phyloP scores from a whole-genome alignment of 2,797 vertebrate species.

The Artibeus jamaicensis region DNA sequence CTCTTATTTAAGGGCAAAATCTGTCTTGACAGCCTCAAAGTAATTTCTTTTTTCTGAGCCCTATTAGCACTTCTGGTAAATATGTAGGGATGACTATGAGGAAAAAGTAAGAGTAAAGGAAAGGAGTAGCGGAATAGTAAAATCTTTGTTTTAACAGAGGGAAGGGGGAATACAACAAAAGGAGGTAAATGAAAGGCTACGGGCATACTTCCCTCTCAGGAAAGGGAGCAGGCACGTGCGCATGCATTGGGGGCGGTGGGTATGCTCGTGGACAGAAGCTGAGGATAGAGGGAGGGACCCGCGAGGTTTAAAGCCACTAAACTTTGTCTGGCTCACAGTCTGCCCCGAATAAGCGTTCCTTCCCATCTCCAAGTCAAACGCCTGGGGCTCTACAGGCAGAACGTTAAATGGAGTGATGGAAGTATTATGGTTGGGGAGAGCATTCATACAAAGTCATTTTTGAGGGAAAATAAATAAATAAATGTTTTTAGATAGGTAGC shows the following conservation, averaged over 20 bases:
- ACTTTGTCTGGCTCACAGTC: neutral
- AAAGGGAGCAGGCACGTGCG: fast-evolving
- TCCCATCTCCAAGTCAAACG: neutral
- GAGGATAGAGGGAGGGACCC: fast-evolving
- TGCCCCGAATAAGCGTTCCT: neutral
- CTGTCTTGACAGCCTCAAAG: neutral
- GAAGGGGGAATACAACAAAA: neutral
- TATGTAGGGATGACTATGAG: neutral
- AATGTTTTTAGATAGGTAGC: neutral
- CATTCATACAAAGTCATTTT: neutral
- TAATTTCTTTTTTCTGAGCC: neutral
- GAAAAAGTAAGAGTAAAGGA: neutral
- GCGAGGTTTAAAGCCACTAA: neutral
- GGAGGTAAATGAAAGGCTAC: neutral
- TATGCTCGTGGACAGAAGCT: too few species aligned
- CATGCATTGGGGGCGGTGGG: neutral
- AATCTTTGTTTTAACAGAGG: neutral
- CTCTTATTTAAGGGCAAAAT: neutral
- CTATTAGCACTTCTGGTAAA: neutral
- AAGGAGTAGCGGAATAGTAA: neutral
- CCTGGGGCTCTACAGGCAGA: neutral
- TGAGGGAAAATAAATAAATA: neutral
- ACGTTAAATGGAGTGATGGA: neutral
- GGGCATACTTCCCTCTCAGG: neutral
- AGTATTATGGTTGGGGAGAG: neutral